These are phyloP conservation scores for Pristionchus mayeri DNA, from an alignment of 2,888 invertebrate species.

Conservation along the genomic window DNA sequence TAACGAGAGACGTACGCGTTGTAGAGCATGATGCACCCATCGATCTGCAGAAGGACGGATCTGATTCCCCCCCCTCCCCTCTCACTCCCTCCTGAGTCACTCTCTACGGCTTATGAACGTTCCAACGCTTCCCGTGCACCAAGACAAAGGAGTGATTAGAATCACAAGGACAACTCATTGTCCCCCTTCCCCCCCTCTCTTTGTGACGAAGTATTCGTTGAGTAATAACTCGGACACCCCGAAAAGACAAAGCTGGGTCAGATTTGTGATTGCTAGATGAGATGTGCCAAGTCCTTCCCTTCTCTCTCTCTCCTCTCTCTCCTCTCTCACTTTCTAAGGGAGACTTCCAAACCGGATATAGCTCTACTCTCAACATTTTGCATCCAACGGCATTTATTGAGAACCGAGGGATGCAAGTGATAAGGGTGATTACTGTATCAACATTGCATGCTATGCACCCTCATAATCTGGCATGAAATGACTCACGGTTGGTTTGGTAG, in stretches of 20 bases:
- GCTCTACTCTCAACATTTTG: conserved; percentile 10
- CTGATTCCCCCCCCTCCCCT: no score
- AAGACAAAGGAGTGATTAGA: conserved; percentile 8
- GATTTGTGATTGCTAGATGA: neutral
- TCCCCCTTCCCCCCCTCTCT: neutral
- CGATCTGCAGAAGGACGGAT: no score
- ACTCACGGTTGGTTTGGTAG: conserved; percentile 61
- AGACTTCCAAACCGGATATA: conserved; percentile 22
- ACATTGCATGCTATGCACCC: no score
- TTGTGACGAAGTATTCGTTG: neutral
- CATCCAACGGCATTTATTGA: neutral
- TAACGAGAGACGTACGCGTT: conserved; percentile 73
- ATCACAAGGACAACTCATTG: conserved; percentile 8
- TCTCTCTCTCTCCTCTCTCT: neutral
- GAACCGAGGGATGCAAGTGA: neutral
- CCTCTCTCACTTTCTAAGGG: conserved; percentile 31
- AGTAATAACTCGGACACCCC: neutral
- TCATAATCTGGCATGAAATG: no score
- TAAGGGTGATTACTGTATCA: neutral
- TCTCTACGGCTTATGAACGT: neutral
- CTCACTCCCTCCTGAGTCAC: neutral
- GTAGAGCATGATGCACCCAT: conserved; percentile 73
- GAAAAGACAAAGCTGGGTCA: neutral
- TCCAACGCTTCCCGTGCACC: neutral
- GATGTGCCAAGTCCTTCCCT: neutral